Percentiles rank a stretch among this genome's conserved stretches.
Evolutionary conservation across 2,797 vertebrate species (phyloP).

Genomic region (Momotus momota): DNA sequence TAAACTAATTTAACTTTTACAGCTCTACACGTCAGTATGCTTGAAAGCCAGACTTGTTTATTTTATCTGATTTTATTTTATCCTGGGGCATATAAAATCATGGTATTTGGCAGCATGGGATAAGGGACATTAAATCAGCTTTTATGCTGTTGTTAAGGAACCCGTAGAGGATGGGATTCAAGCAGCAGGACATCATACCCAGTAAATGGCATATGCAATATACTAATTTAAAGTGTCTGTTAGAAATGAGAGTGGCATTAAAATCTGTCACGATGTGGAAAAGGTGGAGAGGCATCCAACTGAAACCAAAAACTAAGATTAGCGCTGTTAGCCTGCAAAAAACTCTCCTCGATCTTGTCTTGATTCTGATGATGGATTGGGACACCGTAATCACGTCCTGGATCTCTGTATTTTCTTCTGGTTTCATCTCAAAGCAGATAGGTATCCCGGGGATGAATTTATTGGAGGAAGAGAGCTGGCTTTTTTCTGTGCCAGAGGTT

Average conservation of each 20-base stretch:
- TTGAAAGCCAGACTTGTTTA: constrained; percentile 20
- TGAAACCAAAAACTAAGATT: constrained; percentile 84
- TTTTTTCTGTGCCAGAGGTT: constrained; percentile 69
- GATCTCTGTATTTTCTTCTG: constrained; percentile 76
- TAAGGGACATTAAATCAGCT: constrained; percentile 82
- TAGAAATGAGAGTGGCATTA: constrained; percentile 84
- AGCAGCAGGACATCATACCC: constrained; percentile 86
- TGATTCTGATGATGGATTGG: constrained; percentile 76
- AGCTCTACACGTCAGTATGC: not conserved
- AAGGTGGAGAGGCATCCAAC: constrained; percentile 87
- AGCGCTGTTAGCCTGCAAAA: constrained; percentile 84
- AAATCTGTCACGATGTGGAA: constrained; percentile 87
- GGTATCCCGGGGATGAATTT: constrained; percentile 82
- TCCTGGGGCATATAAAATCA: constrained; percentile 57
- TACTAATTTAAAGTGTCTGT: constrained; percentile 86
- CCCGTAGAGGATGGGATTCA: constrained; percentile 86
- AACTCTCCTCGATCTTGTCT: constrained; percentile 81
- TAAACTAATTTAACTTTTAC: constrained; percentile 7
- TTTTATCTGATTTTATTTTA: not conserved
- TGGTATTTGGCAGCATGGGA: constrained; percentile 79
- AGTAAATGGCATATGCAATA: constrained; percentile 87
- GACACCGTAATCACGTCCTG: constrained; percentile 71
- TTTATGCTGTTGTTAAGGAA: constrained; percentile 88
- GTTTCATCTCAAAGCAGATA: constrained; percentile 84
- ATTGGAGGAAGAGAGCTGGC: constrained; percentile 74